These are phyloP conservation scores for Drosophila nigromelanica DNA, from an alignment of 1,140 invertebrate genomes.

Conservation along the genomic window DNA sequence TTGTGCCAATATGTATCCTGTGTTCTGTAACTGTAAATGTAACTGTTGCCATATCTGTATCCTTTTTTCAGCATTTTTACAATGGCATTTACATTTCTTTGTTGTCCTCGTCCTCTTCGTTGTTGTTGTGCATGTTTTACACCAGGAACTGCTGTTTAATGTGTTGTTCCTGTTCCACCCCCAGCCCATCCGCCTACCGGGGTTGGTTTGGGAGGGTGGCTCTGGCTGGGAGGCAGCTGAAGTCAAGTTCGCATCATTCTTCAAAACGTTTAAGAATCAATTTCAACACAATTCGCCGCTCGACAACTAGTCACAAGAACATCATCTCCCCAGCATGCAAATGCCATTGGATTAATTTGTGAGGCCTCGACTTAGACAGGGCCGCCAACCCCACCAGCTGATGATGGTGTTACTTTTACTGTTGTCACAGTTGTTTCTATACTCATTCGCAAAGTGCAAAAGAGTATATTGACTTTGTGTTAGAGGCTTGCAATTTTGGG, in stretches of 20 bases:
- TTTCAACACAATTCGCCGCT: slow-evolving; percentile 66
- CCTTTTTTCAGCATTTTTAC: slow-evolving; percentile 42
- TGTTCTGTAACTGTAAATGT: slow-evolving; percentile 10
- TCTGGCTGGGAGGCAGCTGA: slow-evolving; percentile 15
- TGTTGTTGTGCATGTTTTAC: slow-evolving; percentile 37
- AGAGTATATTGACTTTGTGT: too few relatives aligned
- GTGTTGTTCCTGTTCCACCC: slow-evolving; percentile 31
- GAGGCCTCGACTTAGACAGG: slow-evolving; percentile 28
- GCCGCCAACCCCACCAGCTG: slow-evolving; percentile 5
- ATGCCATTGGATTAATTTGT: slow-evolving; percentile 59
- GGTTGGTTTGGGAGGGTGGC: slow-evolving; percentile 1
- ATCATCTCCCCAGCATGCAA: slow-evolving; percentile 38
- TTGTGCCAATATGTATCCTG: slow-evolving; percentile 19
- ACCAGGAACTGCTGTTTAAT: slow-evolving; percentile 60
- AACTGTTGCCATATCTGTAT: slow-evolving; percentile 22
- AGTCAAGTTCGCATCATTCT: slow-evolving; percentile 74
- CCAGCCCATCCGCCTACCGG: slow-evolving; percentile 18
- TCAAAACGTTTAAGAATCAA: slow-evolving; percentile 78
- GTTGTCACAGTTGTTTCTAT: not conserved
- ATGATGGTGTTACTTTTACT: not conserved
- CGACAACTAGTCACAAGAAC: slow-evolving; percentile 51
- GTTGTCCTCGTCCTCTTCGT: slow-evolving; percentile 8
- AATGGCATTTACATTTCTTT: slow-evolving; percentile 63
- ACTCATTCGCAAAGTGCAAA: not conserved
- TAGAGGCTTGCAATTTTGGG: too few relatives aligned